Evolutionary conservation across 2,888 invertebrate species (phyloP).

Genomic region (Pollenia griseotomentosa): DNA sequence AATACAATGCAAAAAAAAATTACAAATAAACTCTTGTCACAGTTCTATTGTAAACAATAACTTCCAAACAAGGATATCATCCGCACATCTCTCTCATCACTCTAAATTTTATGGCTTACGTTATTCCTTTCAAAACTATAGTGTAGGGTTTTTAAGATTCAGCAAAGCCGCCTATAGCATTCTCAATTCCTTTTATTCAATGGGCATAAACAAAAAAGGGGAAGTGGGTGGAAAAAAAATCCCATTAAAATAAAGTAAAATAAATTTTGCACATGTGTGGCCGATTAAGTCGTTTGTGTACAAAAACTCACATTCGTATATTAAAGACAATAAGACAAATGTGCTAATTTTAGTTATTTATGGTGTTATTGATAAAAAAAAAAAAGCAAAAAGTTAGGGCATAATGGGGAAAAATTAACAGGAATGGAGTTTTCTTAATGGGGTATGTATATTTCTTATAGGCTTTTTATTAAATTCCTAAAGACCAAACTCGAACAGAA

Average conservation of each 20-base stretch:
- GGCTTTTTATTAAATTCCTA: too few species aligned
- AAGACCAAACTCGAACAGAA: too few species aligned
- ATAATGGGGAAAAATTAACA: background rate
- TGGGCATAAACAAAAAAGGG: background rate
- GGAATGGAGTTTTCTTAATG: background rate
- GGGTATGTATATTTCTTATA: too few species aligned
- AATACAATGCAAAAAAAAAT: too few species aligned
- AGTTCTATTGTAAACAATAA: too few species aligned
- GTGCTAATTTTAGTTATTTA: slow-evolving; percentile 43
- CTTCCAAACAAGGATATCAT: too few species aligned
- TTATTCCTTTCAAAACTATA: too few species aligned
- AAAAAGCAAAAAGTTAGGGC: background rate
- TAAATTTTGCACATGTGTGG: slow-evolving; percentile 36
- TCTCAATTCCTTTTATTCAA: background rate
- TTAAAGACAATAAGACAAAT: slow-evolving; percentile 32
- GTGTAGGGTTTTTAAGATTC: too few species aligned
- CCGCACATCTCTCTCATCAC: too few species aligned
- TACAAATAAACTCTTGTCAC: too few species aligned
- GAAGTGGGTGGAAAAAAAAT: background rate
- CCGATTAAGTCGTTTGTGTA: slow-evolving; percentile 2
- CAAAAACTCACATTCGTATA: background rate
- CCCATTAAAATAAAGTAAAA: slow-evolving; percentile 16
- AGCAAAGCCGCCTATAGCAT: too few species aligned
- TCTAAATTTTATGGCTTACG: too few species aligned
- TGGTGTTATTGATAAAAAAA: slow-evolving; percentile 2